phyloP scores from a whole-genome alignment of 2,797 vertebrate genomes.

The Alosa sapidissima region DNA sequence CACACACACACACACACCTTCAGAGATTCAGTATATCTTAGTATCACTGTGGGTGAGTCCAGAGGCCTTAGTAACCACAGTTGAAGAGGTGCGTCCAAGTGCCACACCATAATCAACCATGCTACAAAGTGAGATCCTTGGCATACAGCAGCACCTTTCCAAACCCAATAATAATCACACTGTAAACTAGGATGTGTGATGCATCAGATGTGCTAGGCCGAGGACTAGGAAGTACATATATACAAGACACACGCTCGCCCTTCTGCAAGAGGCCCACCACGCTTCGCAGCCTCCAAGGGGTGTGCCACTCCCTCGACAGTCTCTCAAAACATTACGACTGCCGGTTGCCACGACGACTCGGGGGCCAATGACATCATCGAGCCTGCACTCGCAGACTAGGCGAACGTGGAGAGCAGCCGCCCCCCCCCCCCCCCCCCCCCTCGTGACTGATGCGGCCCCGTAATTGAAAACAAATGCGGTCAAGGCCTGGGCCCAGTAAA shows the following conservation, averaged over 20 bases:
- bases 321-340: constrained; percentile 42
- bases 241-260: background rate
- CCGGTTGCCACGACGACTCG: constrained; percentile 34
- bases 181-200: background rate
- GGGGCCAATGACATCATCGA: constrained; percentile 34
- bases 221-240: background rate
- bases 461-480: constrained; percentile 37
- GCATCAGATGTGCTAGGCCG: background rate
- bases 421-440: background rate
- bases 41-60: background rate
- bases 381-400: constrained; percentile 24
- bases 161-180: background rate
- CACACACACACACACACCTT: background rate
- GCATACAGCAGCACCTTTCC: background rate
- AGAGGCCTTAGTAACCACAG: background rate
- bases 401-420: background rate
- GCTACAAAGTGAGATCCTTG: background rate
- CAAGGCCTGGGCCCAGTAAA: constrained; percentile 8
- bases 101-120: background rate
- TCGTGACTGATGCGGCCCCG: background rate
- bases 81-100: background rate
- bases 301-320: constrained; percentile 26
- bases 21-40: background rate
- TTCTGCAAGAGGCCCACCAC: constrained; percentile 36
- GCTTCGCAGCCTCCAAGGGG: constrained; percentile 32